Evolutionary conservation across 2,113 vertebrate species (phyloP).

Genomic region (Strigops habroptila): DNA sequence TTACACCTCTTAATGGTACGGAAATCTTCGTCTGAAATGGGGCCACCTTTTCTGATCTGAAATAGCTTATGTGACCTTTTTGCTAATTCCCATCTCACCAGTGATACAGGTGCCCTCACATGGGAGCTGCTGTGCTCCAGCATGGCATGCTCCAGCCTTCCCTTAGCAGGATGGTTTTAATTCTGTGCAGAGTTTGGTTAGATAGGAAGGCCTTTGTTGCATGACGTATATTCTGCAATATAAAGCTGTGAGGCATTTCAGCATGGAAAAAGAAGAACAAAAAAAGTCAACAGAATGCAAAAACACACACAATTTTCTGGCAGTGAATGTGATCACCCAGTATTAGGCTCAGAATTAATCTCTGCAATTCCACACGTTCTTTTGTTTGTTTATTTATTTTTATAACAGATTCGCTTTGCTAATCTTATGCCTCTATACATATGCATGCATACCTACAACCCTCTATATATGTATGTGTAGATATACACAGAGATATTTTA

Average conservation of each 20-base stretch:
- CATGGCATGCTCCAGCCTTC: neutral
- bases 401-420: neutral
- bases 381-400: neutral
- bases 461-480: neutral
- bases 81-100: neutral
- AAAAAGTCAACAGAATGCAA: neutral
- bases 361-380: neutral
- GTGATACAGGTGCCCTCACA: neutral
- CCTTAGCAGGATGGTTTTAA: neutral
- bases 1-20: neutral
- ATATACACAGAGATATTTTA: neutral
- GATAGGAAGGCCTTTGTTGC: neutral
- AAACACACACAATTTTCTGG: neutral
- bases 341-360: neutral
- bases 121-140: neutral
- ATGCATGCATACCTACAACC: neutral
- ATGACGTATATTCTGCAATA: neutral
- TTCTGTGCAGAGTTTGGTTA: neutral
- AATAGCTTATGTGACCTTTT: neutral
- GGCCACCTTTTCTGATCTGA: neutral
- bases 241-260: neutral
- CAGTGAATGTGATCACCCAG: neutral
- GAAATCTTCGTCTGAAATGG: neutral
- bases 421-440: neutral
- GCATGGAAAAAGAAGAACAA: neutral